Evolutionary conservation across 2,888 invertebrate genomes (phyloP).

Genomic region (Polydrusus pterygomalis): DNA sequence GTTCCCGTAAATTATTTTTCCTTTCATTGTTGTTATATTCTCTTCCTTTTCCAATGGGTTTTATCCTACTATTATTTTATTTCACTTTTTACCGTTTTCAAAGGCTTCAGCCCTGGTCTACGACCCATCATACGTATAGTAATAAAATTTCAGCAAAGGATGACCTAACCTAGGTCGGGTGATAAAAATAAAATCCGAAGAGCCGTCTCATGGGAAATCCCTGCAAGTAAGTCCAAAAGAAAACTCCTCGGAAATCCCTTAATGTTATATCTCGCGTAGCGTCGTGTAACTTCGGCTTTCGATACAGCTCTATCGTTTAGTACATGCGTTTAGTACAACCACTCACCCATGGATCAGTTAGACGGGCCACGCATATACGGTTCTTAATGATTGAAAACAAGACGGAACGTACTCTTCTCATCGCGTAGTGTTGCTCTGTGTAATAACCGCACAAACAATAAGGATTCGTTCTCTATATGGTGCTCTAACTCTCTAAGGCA

Average conservation of each 20-base stretch:
- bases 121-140: not conserved
- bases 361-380: not conserved
- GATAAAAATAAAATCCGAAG: constrained; percentile 8
- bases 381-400: not conserved
- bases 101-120: no score
- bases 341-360: not conserved
- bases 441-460: not conserved
- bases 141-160: constrained; percentile 20
- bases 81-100: no score
- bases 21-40: no score
- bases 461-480: constrained; percentile 9
- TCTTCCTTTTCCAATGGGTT: no score
- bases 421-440: not conserved
- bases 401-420: not conserved
- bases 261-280: not conserved
- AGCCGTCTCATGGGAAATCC: constrained; percentile 15
- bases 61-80: no score
- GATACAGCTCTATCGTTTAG: not conserved
- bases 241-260: not conserved
- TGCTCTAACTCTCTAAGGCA: no score
- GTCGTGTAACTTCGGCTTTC: constrained; percentile 1
- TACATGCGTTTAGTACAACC: no score
- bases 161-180: not conserved
- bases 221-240: constrained; percentile 1
- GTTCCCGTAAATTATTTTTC: no score